Evolutionary conservation across 2,797 vertebrate genomes (phyloP).

Genomic region (Notolepis coatsorum): DNA sequence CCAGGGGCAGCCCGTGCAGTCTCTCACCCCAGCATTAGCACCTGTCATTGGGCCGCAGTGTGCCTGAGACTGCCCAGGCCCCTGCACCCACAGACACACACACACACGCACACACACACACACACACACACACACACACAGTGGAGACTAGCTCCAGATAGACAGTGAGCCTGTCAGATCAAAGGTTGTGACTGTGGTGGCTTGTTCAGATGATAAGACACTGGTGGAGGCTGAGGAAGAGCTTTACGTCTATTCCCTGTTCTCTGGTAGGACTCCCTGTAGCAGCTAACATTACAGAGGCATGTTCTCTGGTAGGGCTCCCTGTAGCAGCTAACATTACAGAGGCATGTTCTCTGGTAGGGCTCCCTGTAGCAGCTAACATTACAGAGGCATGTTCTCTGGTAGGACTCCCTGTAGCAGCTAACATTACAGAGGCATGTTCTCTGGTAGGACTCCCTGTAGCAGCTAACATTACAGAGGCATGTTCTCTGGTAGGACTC

Average conservation of each 20-base stretch:
- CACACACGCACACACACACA: constrained; percentile 62
- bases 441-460: no score
- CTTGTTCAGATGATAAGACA: constrained; percentile 65
- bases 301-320: no score
- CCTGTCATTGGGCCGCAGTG: constrained; percentile 90
- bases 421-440: no score
- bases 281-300: no score
- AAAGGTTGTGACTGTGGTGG: constrained; percentile 64
- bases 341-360: no score
- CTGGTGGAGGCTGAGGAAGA: constrained; percentile 59
- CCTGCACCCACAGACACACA: constrained; percentile 50
- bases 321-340: no score
- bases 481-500: no score
- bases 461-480: no score
- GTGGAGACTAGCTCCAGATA: constrained; percentile 63
- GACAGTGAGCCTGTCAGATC: constrained; percentile 62
- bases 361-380: no score
- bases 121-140: constrained; percentile 61
- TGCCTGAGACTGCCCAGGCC: constrained; percentile 88
- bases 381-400: no score
- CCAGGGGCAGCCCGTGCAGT: constrained; percentile 71
- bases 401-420: no score
- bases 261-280: no score
- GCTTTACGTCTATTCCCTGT: constrained; percentile 57
- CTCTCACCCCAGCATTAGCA: constrained; percentile 87